Percentiles rank a stretch among this genome's conserved stretches.
phyloP scores from a whole-genome alignment of 2,797 vertebrate genomes.

The Valencia hispanica region DNA sequence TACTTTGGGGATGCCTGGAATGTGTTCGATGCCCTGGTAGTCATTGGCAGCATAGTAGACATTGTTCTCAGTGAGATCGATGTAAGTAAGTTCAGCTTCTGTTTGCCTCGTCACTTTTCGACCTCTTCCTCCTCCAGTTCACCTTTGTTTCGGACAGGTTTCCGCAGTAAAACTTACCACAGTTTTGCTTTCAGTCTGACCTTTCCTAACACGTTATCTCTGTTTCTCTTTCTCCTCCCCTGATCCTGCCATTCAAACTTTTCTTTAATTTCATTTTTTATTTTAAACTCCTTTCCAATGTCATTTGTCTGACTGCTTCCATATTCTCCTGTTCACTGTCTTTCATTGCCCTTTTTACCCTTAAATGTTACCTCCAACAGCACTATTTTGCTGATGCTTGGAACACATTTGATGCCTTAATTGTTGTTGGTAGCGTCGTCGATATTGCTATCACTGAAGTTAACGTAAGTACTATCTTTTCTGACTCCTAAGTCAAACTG shows the following conservation, averaged over 20 bases:
- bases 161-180: constrained; percentile 20
- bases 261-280: constrained; percentile 37
- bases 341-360: constrained; percentile 68
- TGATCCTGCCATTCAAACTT: constrained; percentile 63
- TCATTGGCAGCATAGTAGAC: constrained; percentile 99
- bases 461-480: constrained; percentile 85
- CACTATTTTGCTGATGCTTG: constrained; percentile 99
- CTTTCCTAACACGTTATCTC: constrained; percentile 46
- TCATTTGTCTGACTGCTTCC: constrained; percentile 11
- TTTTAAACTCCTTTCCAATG: constrained; percentile 13
- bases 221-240: constrained; percentile 52
- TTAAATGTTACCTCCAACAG: constrained; percentile 84
- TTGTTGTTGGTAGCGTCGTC: constrained; percentile 99
- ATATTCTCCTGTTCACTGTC: constrained; percentile 57
- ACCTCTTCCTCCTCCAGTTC: constrained; percentile 52
- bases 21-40: constrained; percentile 99
- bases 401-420: constrained; percentile 99
- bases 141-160: constrained; percentile 22
- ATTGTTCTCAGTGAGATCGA: constrained; percentile 99
- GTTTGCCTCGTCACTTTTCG: constrained; percentile 45
- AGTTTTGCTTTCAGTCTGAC: constrained; percentile 43
- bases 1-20: constrained; percentile 99
- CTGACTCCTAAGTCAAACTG: constrained; percentile 61
- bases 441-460: constrained; percentile 99
- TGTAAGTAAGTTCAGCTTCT: constrained; percentile 89